phyloP scores from a whole-genome alignment of 2,888 invertebrate species.

The Drosophila kokeensis region DNA sequence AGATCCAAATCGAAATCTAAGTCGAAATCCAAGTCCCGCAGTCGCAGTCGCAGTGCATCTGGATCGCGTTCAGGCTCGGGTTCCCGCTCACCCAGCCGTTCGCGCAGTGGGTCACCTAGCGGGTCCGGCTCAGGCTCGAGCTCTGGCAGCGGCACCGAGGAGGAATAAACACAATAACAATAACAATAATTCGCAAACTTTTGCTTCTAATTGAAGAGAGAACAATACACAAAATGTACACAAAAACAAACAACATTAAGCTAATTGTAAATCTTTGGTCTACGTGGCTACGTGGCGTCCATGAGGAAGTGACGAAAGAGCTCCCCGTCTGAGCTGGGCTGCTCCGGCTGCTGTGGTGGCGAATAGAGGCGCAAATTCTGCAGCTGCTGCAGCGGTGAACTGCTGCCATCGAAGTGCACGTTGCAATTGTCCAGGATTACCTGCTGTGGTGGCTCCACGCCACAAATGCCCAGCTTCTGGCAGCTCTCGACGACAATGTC shows the following conservation, averaged over 20 bases:
- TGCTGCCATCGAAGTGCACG: conserved; percentile 82
- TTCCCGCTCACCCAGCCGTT: conserved; percentile 84
- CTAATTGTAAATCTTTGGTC: conserved; percentile 5
- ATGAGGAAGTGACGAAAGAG: conserved; percentile 70
- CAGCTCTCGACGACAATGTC: conserved; percentile 85
- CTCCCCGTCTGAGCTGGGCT: conserved; percentile 63
- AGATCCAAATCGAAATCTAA: conserved; percentile 25
- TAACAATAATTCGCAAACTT: conserved; percentile 7
- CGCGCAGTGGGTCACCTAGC: conserved; percentile 78
- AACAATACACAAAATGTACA: conserved; percentile 35
- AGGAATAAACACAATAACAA: conserved; percentile 51
- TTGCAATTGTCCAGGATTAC: conserved; percentile 84
- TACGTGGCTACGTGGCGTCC: conserved; percentile 60
- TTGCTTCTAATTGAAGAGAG: conserved; percentile 31
- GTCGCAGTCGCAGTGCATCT: conserved; percentile 58
- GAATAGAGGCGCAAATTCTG: conserved; percentile 88
- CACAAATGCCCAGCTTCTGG: conserved; percentile 83
- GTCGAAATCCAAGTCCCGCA: conserved; percentile 69
- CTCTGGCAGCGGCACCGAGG: conserved; percentile 84
- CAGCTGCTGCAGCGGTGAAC: conserved; percentile 89
- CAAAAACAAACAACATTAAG: conserved; percentile 21
- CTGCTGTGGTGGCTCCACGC: conserved; percentile 40
- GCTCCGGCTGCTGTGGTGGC: conserved; percentile 73
- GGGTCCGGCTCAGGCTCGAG: conserved; percentile 80
- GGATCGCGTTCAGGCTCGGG: conserved; percentile 80